Base-by-base conservation (phyloP, 2,888 invertebrate species). In the Sarcophaga variegata region DNA sequence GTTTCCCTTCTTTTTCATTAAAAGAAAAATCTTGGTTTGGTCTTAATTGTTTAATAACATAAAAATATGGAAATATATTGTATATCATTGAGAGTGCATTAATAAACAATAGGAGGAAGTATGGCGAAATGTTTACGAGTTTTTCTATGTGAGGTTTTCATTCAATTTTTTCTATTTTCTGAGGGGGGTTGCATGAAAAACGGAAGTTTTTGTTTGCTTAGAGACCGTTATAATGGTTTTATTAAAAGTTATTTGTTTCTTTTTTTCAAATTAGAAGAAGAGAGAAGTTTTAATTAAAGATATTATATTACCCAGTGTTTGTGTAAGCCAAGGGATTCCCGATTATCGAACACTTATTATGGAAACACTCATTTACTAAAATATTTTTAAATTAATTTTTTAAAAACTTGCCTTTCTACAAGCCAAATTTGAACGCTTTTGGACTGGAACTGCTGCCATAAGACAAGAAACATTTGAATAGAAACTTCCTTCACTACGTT, bases 131-230 rank as follows among this genome's bases (percentile, higher is more conserved):
- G 27, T 49, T 47, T 37, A 66, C 62, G 10, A 37, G n/a, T 12
- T 59, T 37, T 27, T 54, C 77, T 70, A 14, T 22, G 27, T 67
- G 22, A n/a, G 54, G n/a, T 63, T 81, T 77, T 37, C 11, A 20
- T 20, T 20, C 20, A 1, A 59, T 17, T 12, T 12, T 12, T 4
- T 47, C 2, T 3, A 47, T 6, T 20, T 14, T 12, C 22, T 25
- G 14, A 22, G 60, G 37, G 72, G 72, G 45, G 60, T 14, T 25
- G 60, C 82, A 64, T 71, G 67, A 60, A 25, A 83, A 81, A 62
- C 63, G 79, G 71, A 85, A 83, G 66, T 81, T 81, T 80, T 63
- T 81, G 63, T 67, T 83, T 78, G 75, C 47, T 14, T 47, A 47
- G 47, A 25, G 66, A 75, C 49, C 60, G 79, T 63, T 62, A 79